Conservation (phyloP, 2,113 vertebrate genomes). For the Grammomys surdaster region DNA sequence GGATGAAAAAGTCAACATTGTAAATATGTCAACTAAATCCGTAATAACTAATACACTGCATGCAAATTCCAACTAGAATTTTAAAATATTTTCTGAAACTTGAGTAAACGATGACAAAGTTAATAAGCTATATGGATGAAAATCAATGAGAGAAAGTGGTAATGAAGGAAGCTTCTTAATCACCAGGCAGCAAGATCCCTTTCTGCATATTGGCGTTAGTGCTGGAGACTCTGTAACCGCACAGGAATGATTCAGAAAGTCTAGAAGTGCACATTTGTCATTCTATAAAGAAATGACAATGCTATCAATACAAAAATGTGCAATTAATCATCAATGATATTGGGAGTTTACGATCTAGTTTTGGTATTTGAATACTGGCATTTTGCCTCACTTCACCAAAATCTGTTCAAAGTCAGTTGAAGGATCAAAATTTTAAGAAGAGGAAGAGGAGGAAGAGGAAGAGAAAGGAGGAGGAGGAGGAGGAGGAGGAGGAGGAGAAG, state of each 20-base stretch:
- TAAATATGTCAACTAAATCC: not conserved
- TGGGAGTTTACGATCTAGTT: not conserved
- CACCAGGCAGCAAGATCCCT: not conserved
- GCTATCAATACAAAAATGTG: not conserved
- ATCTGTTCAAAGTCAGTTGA: slow-evolving; percentile 3
- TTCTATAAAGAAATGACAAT: not conserved
- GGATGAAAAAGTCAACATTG: not conserved
- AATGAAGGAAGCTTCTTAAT: not conserved
- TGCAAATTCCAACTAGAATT: not conserved
- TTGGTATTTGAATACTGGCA: not conserved
- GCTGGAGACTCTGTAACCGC: not conserved
- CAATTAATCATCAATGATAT: slow-evolving; percentile 5
- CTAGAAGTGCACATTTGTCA: not conserved
- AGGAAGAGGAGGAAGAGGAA: not conserved
- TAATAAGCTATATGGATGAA: slow-evolving; percentile 24
- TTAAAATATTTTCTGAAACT: not conserved
- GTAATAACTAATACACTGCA: slow-evolving; percentile 32
- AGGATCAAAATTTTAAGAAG: not conserved
- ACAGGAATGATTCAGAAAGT: not conserved
- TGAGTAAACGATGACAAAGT: slow-evolving; percentile 24
- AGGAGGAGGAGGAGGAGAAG: too few species aligned
- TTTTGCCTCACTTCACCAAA: slow-evolving; percentile 35
- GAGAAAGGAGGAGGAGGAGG: too few species aligned
- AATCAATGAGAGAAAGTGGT: not conserved
- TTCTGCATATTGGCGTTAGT: not conserved